phyloP scores from a whole-genome alignment of 2,113 vertebrate genomes.

The Platichthys stellatus region DNA sequence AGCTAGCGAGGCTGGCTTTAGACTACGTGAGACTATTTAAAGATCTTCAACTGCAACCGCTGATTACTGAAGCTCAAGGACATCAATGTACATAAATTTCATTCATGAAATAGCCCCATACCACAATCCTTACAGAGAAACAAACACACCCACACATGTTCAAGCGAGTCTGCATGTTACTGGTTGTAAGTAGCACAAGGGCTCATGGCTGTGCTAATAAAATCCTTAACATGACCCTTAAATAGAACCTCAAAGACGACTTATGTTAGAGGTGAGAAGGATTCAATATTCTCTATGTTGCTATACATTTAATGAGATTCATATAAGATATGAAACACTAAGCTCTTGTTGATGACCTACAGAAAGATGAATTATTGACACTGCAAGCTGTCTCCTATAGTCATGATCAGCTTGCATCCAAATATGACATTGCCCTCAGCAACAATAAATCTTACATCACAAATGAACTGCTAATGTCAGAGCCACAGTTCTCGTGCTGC shows the following conservation, averaged over 20 bases:
- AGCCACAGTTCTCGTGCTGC: constrained; percentile 10
- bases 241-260: constrained; percentile 25
- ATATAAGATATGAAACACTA: constrained; percentile 31
- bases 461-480: constrained; percentile 48
- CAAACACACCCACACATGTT: constrained; percentile 17
- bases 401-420: constrained; percentile 57
- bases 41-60: constrained; percentile 47
- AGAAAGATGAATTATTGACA: constrained; percentile 73
- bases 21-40: constrained; percentile 48
- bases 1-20: constrained; percentile 21
- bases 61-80: constrained; percentile 53
- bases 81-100: constrained; percentile 50
- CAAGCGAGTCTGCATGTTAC: constrained; percentile 25
- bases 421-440: constrained; percentile 67
- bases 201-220: constrained; percentile 32
- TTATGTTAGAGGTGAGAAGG: not conserved
- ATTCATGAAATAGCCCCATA: constrained; percentile 55
- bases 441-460: constrained; percentile 51
- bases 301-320: constrained; percentile 37
- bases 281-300: constrained; percentile 13
- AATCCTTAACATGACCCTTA: constrained; percentile 17
- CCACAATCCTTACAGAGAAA: constrained; percentile 5
- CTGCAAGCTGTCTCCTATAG: constrained; percentile 66
- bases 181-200: constrained; percentile 28
- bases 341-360: constrained; percentile 46